Conservation (phyloP, 2,797 vertebrate genomes). For the Lagocephalus sceleratus region DNA sequence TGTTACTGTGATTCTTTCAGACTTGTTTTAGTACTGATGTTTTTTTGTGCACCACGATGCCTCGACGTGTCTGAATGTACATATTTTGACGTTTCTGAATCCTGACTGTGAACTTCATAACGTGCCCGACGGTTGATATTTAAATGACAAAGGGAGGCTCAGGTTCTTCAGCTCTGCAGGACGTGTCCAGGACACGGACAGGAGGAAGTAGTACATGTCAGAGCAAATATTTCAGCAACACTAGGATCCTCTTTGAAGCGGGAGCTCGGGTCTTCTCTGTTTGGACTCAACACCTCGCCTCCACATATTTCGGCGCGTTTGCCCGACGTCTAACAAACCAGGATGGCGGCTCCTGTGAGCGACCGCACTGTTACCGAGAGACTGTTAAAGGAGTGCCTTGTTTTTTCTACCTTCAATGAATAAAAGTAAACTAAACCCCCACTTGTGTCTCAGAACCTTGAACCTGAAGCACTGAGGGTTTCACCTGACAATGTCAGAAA, state of each 20-base stretch:
- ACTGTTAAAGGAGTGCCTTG: slow-evolving; percentile 11
- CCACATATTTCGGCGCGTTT: slow-evolving; percentile 55
- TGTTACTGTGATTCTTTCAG: too few relatives aligned
- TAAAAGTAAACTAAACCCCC: slow-evolving; percentile 6
- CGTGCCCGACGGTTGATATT: not conserved
- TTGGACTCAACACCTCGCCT: slow-evolving; percentile 39
- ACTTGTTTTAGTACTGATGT: too few relatives aligned
- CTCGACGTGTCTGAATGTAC: slow-evolving; percentile 28
- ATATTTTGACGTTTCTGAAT: slow-evolving; percentile 4
- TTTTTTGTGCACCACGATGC: not conserved
- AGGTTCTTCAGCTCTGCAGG: not conserved
- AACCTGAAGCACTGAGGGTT: too few relatives aligned
- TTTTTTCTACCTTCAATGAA: slow-evolving; percentile 39
- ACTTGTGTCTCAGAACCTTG: too few relatives aligned
- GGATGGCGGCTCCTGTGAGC: slow-evolving; percentile 9
- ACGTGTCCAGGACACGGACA: not conserved
- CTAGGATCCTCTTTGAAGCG: slow-evolving; percentile 23
- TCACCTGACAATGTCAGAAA: not conserved
- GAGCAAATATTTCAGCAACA: slow-evolving; percentile 6
- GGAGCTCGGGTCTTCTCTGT: not conserved
- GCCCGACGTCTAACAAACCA: slow-evolving; percentile 35
- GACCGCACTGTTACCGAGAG: not conserved
- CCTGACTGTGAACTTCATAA: not conserved
- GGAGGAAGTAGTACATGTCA: slow-evolving; percentile 13
- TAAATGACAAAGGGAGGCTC: not conserved